Conservation (phyloP, 2,113 vertebrate species). For the Patagioenas fasciata region DNA sequence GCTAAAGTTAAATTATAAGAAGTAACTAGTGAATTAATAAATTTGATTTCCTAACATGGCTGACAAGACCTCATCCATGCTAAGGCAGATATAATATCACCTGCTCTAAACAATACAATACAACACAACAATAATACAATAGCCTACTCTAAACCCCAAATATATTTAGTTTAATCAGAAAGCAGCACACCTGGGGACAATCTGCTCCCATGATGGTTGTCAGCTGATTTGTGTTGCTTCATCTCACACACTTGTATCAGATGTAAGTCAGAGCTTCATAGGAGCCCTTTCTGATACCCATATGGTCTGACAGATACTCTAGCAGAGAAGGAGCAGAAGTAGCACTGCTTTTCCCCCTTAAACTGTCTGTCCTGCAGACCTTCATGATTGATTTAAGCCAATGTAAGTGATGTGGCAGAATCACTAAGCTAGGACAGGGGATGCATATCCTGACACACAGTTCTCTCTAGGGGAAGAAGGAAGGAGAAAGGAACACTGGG, state of each 20-base stretch:
- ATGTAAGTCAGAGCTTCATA: not conserved
- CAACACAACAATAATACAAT: too few relatives aligned
- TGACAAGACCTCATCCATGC: not conserved
- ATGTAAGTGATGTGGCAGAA: not conserved
- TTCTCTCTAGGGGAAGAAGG: not conserved
- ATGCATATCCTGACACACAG: rapidly evolving
- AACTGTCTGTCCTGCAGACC: not conserved
- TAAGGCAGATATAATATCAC: not conserved
- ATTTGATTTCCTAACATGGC: not conserved
- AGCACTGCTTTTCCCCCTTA: not conserved
- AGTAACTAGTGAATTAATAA: not conserved
- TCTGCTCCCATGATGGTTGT: not conserved
- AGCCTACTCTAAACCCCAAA: not conserved
- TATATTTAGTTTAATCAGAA: not conserved
- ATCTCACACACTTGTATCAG: not conserved
- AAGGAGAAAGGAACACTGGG: not conserved
- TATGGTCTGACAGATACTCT: not conserved
- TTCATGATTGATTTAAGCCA: not conserved
- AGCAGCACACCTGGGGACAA: not conserved
- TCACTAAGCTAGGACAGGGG: not conserved
- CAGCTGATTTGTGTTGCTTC: not conserved
- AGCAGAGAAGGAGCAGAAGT: not conserved
- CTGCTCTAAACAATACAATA: not conserved
- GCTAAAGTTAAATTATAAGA: not conserved
- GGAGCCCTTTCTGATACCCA: not conserved